phyloP scores from a whole-genome alignment of 1,140 invertebrate species.

The Lamellibrachia luymesi region DNA sequence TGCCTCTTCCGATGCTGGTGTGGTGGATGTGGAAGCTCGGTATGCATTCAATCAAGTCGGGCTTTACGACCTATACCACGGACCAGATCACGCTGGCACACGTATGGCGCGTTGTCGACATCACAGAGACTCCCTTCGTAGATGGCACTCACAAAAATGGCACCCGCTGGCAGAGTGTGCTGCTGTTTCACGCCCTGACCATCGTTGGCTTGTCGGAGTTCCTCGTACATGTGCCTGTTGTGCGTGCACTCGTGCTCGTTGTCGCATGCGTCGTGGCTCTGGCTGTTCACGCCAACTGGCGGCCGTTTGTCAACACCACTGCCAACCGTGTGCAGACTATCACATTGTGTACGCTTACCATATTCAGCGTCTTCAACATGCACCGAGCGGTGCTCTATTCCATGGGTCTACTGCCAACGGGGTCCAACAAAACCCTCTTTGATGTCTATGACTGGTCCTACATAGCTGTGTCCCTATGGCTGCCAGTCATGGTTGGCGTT shows the following conservation, averaged over 20 bases:
- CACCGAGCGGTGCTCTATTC: not conserved
- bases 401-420: not conserved
- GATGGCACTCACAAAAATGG: not conserved
- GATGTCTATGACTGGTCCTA: not conserved
- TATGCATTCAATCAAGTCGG: not conserved
- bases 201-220: not conserved
- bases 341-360: not conserved
- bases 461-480: not conserved
- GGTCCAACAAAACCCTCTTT: not conserved
- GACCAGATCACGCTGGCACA: not conserved
- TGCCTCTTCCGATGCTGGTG: not conserved
- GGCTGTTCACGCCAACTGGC: not conserved
- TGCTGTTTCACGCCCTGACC: not conserved
- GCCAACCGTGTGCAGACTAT: not conserved
- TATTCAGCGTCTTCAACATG: conserved; percentile 2
- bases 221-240: not conserved
- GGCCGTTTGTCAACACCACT: not conserved
- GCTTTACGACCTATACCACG: not conserved
- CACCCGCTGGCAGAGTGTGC: not conserved
- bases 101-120: not conserved
- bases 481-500: not conserved
- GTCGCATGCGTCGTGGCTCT: not conserved
- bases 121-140: not conserved
- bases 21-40: not conserved
- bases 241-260: not conserved